Percentiles rank a stretch among this genome's conserved stretches.
Conservation (phyloP, 2,797 vertebrate species). For the Hephaestus fuliginosus region DNA sequence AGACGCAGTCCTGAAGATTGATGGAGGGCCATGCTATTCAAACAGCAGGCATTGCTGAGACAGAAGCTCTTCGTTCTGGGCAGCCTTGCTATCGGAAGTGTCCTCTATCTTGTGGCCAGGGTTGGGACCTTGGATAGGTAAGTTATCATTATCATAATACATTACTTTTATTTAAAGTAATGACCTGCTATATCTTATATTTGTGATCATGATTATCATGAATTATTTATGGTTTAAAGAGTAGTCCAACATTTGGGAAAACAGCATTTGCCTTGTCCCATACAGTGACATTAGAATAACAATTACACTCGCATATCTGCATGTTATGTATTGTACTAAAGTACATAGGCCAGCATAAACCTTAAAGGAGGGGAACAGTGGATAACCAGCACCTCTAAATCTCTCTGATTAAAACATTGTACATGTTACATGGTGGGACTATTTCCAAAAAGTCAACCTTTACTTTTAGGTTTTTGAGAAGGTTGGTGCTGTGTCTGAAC, state of each 20-base stretch:
- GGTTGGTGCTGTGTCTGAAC: no score
- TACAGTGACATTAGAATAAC: neutral
- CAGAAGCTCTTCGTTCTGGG: constrained; percentile 96
- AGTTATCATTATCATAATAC: constrained; percentile 59
- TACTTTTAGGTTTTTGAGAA: no score
- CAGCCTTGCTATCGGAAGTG: constrained; percentile 95
- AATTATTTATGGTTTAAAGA: no score
- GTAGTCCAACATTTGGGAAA: no score
- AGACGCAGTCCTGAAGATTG: constrained; percentile 94
- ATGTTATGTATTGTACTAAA: neutral
- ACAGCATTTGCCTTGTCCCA: neutral
- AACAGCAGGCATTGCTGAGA: constrained; percentile 98
- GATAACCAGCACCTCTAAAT: no score
- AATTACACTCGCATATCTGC: neutral
- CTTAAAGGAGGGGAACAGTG: no score
- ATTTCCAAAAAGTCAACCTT: neutral
- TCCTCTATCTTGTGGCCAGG: constrained; percentile 96
- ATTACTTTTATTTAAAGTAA: neutral
- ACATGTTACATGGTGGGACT: neutral
- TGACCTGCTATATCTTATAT: neutral
- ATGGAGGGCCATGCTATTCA: constrained; percentile 99
- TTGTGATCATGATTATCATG: no score
- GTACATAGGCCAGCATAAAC: no score
- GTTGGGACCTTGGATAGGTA: constrained; percentile 98
- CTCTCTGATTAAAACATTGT: no score